Conservation (phyloP, 2,888 invertebrate species). For the Drosophila flavopinicola region DNA sequence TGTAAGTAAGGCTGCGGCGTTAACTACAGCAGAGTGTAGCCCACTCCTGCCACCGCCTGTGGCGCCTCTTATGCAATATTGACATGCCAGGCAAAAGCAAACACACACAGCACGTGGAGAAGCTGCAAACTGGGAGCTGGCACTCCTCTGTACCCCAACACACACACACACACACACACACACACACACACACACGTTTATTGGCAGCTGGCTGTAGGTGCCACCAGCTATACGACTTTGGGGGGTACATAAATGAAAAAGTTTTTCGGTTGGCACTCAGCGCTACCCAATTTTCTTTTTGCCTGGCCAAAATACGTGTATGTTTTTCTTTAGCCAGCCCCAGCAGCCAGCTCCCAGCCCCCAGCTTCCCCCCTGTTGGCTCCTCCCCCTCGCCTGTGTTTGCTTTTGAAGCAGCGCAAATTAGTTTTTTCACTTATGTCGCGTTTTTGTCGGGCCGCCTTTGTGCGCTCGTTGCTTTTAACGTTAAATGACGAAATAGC, state of each 20-base stretch:
- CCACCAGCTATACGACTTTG: slow-evolving; percentile 41
- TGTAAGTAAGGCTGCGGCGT: slow-evolving; percentile 68
- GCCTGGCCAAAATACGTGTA: slow-evolving; percentile 75
- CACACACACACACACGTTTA: neutral
- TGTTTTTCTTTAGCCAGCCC: slow-evolving; percentile 75
- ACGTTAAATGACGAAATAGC: slow-evolving; percentile 81
- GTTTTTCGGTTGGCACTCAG: slow-evolving; percentile 77
- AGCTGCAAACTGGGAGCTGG: slow-evolving; percentile 16
- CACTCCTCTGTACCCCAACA: slow-evolving; percentile 9
- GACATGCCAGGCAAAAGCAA: slow-evolving; percentile 63
- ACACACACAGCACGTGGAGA: slow-evolving; percentile 26
- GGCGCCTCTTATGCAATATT: slow-evolving; percentile 76
- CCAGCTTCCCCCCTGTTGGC: neutral
- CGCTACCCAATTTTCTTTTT: slow-evolving; percentile 76
- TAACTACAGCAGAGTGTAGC: slow-evolving; percentile 64
- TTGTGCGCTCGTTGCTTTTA: slow-evolving; percentile 77
- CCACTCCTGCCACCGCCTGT: slow-evolving; percentile 64
- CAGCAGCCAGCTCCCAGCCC: neutral
- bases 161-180: too few relatives aligned
- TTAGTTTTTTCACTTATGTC: slow-evolving; percentile 80
- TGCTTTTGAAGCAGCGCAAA: slow-evolving; percentile 81
- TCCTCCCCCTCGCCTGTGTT: slow-evolving; percentile 50
- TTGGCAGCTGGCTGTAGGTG: slow-evolving; percentile 39
- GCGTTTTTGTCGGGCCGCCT: slow-evolving; percentile 76
- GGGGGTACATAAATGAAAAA: slow-evolving; percentile 67